A percentile compares a stretch with the other conserved stretches of the same genome.
These are phyloP conservation scores for Syngnathus acus DNA, from an alignment of 2,797 vertebrate genomes.

Conservation along the genomic window DNA sequence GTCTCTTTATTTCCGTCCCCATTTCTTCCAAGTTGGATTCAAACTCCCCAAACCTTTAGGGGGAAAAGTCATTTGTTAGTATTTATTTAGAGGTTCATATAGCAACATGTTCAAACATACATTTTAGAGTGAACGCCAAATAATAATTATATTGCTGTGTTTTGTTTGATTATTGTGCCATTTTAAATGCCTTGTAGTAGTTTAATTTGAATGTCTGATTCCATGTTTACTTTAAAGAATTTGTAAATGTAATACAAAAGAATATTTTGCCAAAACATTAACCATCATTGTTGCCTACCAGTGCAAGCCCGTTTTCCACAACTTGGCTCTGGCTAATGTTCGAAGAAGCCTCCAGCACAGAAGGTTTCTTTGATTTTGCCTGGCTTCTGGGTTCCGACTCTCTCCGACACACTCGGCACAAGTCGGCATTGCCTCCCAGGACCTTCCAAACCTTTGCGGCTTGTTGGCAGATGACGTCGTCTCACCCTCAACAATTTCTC, in stretches of 20 bases:
- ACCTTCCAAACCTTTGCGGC: slow-evolving; percentile 69
- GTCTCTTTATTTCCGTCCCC: slow-evolving; percentile 20
- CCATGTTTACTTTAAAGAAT: background rate
- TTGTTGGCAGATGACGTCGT: slow-evolving; percentile 52
- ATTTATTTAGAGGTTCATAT: background rate
- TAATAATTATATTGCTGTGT: no score
- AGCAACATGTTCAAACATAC: background rate
- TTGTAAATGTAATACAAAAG: background rate
- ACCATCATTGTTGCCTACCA: slow-evolving; percentile 25
- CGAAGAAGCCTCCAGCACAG: slow-evolving; percentile 31
- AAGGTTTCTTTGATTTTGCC: slow-evolving; percentile 33
- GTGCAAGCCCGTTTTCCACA: slow-evolving; percentile 15
- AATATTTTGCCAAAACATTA: background rate
- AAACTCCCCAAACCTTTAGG: slow-evolving; percentile 44
- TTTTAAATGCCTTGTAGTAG: no score
- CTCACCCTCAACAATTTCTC: slow-evolving; percentile 20
- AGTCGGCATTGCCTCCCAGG: slow-evolving; percentile 17
- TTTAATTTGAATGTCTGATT: no score
- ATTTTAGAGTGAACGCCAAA: no score
- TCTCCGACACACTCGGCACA: slow-evolving; percentile 33
- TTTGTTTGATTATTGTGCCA: no score
- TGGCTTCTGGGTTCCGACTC: slow-evolving; percentile 1
- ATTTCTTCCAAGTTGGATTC: slow-evolving; percentile 44
- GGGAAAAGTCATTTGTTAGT: slow-evolving; percentile 11
- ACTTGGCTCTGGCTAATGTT: slow-evolving; percentile 20